phyloP scores from a whole-genome alignment of 2,797 vertebrate genomes.

The Catharus ustulatus region DNA sequence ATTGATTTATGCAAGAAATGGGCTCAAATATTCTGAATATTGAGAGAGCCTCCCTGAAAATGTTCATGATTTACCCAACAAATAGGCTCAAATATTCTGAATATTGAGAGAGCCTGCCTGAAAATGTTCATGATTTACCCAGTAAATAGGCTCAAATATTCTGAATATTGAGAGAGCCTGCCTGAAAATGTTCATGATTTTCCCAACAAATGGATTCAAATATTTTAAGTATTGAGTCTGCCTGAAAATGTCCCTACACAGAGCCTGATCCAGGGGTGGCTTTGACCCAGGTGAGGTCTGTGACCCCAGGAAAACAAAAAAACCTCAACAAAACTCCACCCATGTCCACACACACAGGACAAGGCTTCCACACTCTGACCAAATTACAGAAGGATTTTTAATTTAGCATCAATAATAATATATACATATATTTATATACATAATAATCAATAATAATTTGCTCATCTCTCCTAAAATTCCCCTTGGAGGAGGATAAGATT shows the following conservation, averaged over 20 bases:
- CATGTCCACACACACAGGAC: background rate
- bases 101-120: no score
- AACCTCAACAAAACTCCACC: background rate
- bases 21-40: background rate
- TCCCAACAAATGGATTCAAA: background rate
- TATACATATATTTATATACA: no score
- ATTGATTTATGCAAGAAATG: background rate
- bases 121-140: no score
- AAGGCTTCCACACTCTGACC: background rate
- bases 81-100: background rate
- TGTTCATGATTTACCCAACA: background rate
- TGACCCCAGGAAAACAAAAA: background rate
- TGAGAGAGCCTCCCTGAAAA: background rate
- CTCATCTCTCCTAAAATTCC: background rate
- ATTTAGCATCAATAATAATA: background rate
- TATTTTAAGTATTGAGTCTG: no score
- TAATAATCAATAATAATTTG: no score
- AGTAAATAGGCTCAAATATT: no score
- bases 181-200: no score
- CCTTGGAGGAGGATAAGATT: background rate
- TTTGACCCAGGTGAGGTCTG: background rate
- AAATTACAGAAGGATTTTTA: background rate
- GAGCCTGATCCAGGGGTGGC: background rate
- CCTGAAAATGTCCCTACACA: no score
- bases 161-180: no score